Evolutionary conservation across 30 jellyfish, hydroid and myxozoan genomes (phyloP), one percentile per base, ranked within the genome.

Genomic region (Cassiopea xamachana): DNA sequence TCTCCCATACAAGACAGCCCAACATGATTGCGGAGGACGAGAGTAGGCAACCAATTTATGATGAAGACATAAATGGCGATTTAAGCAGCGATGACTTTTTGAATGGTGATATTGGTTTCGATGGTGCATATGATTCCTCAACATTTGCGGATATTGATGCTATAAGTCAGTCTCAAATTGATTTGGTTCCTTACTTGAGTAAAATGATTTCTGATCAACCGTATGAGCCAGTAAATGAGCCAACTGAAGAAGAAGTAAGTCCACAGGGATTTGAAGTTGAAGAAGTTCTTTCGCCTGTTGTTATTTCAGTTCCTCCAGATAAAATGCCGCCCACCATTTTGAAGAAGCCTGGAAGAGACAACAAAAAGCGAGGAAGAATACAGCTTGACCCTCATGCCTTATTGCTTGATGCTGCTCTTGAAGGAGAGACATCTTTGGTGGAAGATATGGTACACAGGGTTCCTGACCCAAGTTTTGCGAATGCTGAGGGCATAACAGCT

Each of bases 401-500:
- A 85, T 73, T 96, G 88, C 96, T 96, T 44, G 99, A 96, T 87
- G 91, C 99, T 43, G 96, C 99, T 2, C 88, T 96, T 81, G 99
- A 96, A 77, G 99, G 99, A n/a, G 99, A 96, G 84, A 69, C 92
- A 64, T 83, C 47, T 1, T 55, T 89, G 55, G 99, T 96, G 77
- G 90, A 96, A 83, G 92, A 89, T 46, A 91, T 92, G 74, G 92
- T 96, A 17, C 77, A 89, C 73, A 77, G 90, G 80, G 99, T 96
- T 71, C 98, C 99, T 2, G 97, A 96, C 75, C 99, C 99, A 15
- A 96, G 99, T 71, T 80, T 87, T 51, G 87, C 99, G 13, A 96
- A 96, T 77, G 98, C 99, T 17, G 99, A 96, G 85, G 99, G 99
- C 17, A 96, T 96, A 64, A 96, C 99, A 18, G 98, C 99, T 55